phyloP scores from a whole-genome alignment of 2,888 invertebrate species.

The Opisthograptis luteolata region DNA sequence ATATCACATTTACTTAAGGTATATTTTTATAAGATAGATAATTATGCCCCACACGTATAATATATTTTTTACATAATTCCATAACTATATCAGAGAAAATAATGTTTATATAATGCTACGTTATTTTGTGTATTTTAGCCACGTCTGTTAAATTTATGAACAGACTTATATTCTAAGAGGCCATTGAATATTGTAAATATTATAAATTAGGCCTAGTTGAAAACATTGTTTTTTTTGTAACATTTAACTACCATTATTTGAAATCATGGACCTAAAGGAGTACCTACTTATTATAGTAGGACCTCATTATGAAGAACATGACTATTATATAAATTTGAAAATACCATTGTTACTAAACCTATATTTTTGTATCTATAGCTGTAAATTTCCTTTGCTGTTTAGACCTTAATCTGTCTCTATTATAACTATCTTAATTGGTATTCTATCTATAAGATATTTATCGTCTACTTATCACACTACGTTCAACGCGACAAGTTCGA shows the following conservation, averaged over 20 bases:
- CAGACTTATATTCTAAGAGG: neutral
- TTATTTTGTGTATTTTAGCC: too few species aligned
- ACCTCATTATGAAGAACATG: too few species aligned
- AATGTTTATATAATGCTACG: too few species aligned
- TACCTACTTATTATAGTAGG: too few species aligned
- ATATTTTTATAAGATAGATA: constrained; percentile 73
- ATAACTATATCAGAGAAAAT: neutral
- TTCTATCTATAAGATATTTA: constrained; percentile 46
- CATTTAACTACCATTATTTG: constrained; percentile 3
- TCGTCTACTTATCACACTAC: constrained; percentile 41
- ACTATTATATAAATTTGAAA: too few species aligned
- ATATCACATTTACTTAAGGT: constrained; percentile 42
- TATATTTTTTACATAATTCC: too few species aligned
- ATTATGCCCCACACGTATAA: neutral
- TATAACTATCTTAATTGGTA: constrained; percentile 35
- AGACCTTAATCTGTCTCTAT: constrained; percentile 47
- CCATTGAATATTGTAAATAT: constrained; percentile 46
- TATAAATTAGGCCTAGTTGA: constrained; percentile 35
- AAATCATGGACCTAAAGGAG: neutral
- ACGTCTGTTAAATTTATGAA: neutral
- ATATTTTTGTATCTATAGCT: constrained; percentile 38
- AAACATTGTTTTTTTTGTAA: neutral
- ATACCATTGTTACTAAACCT: constrained; percentile 15
- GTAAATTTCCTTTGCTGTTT: constrained; percentile 32
- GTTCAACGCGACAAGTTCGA: constrained; percentile 46